Evolutionary conservation across 2,888 invertebrate genomes (phyloP).

Genomic region (Thymelicus acteon): DNA sequence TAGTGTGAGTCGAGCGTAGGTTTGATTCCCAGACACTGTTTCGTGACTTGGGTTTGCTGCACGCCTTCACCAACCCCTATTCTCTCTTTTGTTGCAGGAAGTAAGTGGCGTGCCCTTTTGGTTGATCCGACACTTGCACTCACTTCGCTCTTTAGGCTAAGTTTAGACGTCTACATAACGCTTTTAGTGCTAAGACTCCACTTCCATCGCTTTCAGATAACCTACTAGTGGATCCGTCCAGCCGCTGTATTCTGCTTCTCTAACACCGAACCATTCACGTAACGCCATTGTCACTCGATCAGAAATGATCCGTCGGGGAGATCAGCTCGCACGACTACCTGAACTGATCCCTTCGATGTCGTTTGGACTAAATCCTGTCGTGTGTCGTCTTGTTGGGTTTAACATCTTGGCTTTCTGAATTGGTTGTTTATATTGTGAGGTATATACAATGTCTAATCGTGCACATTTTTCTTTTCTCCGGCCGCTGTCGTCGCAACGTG

Average conservation of each 20-base stretch:
- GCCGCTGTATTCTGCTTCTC: constrained; percentile 57
- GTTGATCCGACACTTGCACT: constrained; percentile 79
- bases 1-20: constrained; percentile 32
- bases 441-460: constrained; percentile 62
- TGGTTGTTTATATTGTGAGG: constrained; percentile 50
- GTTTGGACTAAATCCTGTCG: constrained; percentile 32
- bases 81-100: constrained; percentile 85
- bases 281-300: constrained; percentile 45
- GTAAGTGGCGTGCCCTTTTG: constrained; percentile 83
- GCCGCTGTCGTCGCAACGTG: constrained; percentile 72
- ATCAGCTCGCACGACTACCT: constrained; percentile 34
- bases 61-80: constrained; percentile 77
- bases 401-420: constrained; percentile 40
- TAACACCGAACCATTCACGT: constrained; percentile 60
- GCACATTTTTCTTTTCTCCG: constrained; percentile 68
- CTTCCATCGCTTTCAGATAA: constrained; percentile 75
- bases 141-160: constrained; percentile 78
- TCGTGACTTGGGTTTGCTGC: constrained; percentile 67
- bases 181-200: constrained; percentile 72
- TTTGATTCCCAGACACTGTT: constrained; percentile 46
- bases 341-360: constrained; percentile 25
- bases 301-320: constrained; percentile 43
- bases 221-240: constrained; percentile 58
- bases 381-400: constrained; percentile 34
- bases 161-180: constrained; percentile 71